Conservation (phyloP, 1,140 invertebrate genomes). For the Leptinotarsa texana region DNA sequence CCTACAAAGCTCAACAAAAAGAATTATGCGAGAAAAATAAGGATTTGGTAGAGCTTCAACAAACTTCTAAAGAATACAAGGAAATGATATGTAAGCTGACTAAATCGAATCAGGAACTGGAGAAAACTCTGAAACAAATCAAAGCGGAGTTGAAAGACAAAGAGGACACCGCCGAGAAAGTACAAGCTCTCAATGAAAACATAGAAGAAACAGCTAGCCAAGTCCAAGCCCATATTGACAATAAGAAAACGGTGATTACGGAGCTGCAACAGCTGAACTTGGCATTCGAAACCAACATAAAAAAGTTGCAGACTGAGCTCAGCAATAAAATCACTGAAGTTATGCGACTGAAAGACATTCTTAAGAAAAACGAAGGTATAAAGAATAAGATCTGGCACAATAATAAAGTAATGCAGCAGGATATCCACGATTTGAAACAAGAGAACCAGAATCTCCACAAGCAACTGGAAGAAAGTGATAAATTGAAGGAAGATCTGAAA, state of each 20-base stretch:
- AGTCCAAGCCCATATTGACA: neutral
- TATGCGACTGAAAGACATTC: conserved; percentile 11
- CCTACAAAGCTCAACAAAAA: conserved; percentile 12
- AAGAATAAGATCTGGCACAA: conserved; percentile 25
- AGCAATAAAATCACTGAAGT: conserved; percentile 19
- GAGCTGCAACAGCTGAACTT: conserved; percentile 1
- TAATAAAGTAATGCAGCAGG: conserved; percentile 11
- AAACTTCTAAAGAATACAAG: neutral
- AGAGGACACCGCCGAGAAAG: neutral
- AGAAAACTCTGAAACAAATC: neutral
- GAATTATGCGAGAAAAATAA: conserved; percentile 10
- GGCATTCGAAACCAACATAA: conserved; percentile 9
- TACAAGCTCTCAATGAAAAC: neutral
- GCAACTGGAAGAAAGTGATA: conserved; percentile 14
- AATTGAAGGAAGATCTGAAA: conserved; percentile 19
- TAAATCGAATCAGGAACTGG: neutral
- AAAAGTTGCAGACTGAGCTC: conserved; percentile 12
- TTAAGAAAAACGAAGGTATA: conserved; percentile 22
- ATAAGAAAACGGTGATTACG: neutral
- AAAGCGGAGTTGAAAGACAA: neutral
- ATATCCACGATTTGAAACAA: conserved; percentile 2
- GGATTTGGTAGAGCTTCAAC: neutral
- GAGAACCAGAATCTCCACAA: conserved; percentile 8
- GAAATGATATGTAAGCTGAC: neutral
- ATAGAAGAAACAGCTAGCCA: conserved; percentile 9